A percentile compares a stretch with the other conserved stretches of the same genome.
Conservation (phyloP, 2,888 invertebrate species). For the Coenonympha arcania region DNA sequence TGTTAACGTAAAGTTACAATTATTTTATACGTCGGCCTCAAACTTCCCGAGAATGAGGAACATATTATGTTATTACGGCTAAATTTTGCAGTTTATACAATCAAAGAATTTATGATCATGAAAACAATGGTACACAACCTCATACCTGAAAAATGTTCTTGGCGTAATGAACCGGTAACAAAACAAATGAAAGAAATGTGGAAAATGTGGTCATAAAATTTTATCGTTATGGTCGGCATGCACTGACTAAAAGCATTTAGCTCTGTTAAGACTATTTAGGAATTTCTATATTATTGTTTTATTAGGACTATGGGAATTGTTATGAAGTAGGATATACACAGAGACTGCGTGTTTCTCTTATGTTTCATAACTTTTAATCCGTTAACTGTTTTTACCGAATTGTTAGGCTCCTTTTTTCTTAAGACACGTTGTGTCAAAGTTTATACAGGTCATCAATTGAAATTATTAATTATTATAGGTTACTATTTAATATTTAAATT, state of each 20-base stretch:
- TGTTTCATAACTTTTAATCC: too few relatives aligned
- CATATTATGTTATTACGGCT: conserved; percentile 4
- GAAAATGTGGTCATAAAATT: background rate
- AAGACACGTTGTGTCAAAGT: too few relatives aligned
- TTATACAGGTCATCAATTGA: too few relatives aligned
- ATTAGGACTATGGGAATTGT: too few relatives aligned
- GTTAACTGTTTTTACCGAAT: too few relatives aligned
- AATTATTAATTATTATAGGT: too few relatives aligned
- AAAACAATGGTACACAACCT: conserved; percentile 13
- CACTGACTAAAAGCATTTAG: background rate
- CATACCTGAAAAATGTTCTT: conserved; percentile 14
- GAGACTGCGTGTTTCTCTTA: too few relatives aligned
- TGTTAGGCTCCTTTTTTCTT: too few relatives aligned
- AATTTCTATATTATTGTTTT: too few relatives aligned
- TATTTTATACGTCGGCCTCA: conserved; percentile 32
- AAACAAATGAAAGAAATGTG: background rate
- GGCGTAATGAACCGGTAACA: conserved; percentile 4
- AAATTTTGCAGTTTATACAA: conserved; percentile 18
- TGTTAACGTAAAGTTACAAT: conserved; percentile 36
- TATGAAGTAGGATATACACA: too few relatives aligned
- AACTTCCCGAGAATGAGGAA: conserved; percentile 26
- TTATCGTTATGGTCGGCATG: background rate
- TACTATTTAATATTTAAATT: too few relatives aligned
- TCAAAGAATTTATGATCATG: conserved; percentile 13
- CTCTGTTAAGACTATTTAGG: background rate